Conservation (phyloP, 2,797 vertebrate species). For the Pteropus rufus region DNA sequence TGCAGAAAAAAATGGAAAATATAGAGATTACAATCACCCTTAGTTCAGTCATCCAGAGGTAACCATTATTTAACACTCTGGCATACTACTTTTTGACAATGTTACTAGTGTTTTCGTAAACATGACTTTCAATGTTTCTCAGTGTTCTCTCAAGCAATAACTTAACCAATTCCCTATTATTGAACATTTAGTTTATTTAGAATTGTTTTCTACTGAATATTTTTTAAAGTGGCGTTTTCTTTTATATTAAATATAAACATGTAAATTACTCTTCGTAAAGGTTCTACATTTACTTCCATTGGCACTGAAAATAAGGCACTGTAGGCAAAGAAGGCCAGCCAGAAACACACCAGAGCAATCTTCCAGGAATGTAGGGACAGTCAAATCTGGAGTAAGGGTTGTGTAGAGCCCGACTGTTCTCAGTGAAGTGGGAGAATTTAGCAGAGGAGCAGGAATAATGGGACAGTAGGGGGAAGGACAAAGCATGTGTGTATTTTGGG, state of each 20-base stretch:
- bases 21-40: constrained; percentile 9
- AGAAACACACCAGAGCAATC: background rate
- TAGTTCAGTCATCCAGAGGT: background rate
- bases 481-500: background rate
- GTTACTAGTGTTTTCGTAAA: constrained; percentile 11
- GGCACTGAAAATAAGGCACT: background rate
- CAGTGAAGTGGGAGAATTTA: background rate
- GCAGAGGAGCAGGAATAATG: background rate
- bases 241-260: constrained; percentile 12
- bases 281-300: background rate
- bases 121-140: background rate
- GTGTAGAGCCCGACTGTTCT: background rate
- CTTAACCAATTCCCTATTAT: background rate
- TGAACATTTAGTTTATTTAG: background rate
- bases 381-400: background rate
- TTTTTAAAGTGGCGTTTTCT: constrained; percentile 21
- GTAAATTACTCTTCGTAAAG: background rate
- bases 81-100: constrained; percentile 3
- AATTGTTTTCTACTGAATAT: background rate
- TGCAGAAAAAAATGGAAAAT: constrained; percentile 30
- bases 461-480: background rate
- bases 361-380: background rate
- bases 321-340: background rate
- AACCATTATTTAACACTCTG: constrained; percentile 22
- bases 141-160: background rate